Evolutionary conservation across 1,140 invertebrate species (phyloP), one percentile per base, ranked within the genome.

Genomic region (Nixonia krombeini): DNA sequence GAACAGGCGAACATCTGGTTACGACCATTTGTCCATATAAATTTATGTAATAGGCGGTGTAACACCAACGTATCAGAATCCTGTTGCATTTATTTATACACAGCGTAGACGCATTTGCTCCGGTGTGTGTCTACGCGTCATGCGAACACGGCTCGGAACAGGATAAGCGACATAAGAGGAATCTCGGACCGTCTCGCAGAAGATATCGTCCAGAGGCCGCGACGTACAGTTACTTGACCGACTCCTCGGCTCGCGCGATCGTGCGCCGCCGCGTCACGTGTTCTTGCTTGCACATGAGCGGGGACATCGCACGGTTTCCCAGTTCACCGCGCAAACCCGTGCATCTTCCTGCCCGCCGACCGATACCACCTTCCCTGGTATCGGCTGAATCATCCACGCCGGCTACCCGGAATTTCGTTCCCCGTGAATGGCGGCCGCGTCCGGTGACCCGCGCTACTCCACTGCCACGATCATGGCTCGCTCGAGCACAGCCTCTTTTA

Each of bases 221-320:
- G 76, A 78, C 73, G 69, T 82, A 85, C 83, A 83, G 83, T 85
- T 85, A 85, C 75, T 72, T 84, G 83, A 85, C 83, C 83, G 82
- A 85, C 82, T 85, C 78, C 72, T 77, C 75, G 79, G 64, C 61
- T 72, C 67, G 72, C 59, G 70, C 61, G 52, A 40, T 40, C 37
- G 37, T 21, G 37, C 16, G 37, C 37, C 46, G 68, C 46, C 37
- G 50, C 59, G 50, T 52, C 62, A 40, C 58, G 64, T 38, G 45
- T 59, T 72, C 58, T 56, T 63, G 31, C 52, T n/a, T n/a, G n/a
- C n/a, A n/a, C n/a, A n/a, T n/a, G n/a, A n/a, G n/a, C n/a, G 51
- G 55, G 52, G n/a, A n/a, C n/a, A n/a, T n/a, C 65, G 49, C 70
- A 75, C 63, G 66, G 66, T 66, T n/a, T n/a, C n/a, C n/a, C n/a